Conservation (phyloP, 2,113 vertebrate species). For the Psettodes erumei region DNA sequence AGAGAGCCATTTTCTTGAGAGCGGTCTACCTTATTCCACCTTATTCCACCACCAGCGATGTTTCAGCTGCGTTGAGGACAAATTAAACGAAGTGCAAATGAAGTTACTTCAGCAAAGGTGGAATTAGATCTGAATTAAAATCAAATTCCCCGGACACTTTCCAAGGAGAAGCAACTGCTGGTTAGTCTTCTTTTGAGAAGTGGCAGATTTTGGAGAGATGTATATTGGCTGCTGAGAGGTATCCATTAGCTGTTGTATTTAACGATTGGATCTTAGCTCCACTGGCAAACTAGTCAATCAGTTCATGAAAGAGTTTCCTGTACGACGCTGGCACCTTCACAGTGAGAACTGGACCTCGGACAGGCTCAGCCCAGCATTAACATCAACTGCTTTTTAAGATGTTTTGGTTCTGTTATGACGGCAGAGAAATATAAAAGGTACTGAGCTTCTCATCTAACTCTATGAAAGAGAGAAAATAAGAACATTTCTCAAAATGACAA, state of each 20-base stretch:
- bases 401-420: background rate
- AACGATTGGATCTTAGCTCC: background rate
- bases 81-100: constrained; percentile 4
- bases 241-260: too few species aligned
- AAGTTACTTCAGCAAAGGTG: constrained; percentile 4
- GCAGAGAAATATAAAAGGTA: background rate
- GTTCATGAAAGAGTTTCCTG: background rate
- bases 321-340: background rate
- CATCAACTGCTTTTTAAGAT: background rate
- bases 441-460: background rate
- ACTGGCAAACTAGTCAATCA: background rate
- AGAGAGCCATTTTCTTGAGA: constrained; percentile 28
- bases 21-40: background rate
- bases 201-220: background rate
- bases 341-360: background rate
- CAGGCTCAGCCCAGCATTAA: too few species aligned
- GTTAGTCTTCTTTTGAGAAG: constrained; percentile 4
- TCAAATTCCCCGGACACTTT: background rate
- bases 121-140: background rate
- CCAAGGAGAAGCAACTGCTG: background rate
- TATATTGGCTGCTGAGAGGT: background rate
- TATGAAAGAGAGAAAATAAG: background rate
- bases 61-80: constrained; percentile 14
- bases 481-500: background rate
- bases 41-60: constrained; percentile 23